A percentile compares a stretch with the other conserved stretches of the same genome.
Evolutionary conservation across 2,113 vertebrate species (phyloP).

Genomic region (Eurystomus gularis): DNA sequence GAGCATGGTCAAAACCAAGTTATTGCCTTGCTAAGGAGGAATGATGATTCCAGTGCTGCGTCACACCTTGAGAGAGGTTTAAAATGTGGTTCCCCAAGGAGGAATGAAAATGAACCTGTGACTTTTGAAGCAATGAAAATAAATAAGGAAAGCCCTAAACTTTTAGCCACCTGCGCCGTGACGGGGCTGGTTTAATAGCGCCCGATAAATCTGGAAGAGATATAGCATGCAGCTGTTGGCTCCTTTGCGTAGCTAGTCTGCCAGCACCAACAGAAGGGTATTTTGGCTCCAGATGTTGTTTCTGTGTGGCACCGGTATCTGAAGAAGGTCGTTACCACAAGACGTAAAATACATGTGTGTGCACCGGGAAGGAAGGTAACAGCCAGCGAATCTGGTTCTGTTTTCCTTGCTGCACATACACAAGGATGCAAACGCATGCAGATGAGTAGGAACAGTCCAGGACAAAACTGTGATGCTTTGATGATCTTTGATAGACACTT

Average conservation of each 20-base stretch:
- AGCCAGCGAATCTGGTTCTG: not conserved
- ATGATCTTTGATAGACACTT: not conserved
- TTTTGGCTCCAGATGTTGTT: not conserved
- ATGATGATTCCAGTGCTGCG: not conserved
- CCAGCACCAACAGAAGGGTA: not conserved
- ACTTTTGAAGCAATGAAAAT: not conserved
- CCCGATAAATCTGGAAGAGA: not conserved
- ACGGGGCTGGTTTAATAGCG: not conserved
- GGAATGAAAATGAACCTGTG: not conserved
- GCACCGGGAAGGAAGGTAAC: not conserved
- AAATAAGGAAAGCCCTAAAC: constrained; percentile 17
- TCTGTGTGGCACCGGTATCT: not conserved
- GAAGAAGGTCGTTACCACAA: not conserved
- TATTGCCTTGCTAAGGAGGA: not conserved
- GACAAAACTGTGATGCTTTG: not conserved
- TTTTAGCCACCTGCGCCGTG: not conserved
- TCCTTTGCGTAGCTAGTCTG: not conserved
- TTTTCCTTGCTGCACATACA: not conserved
- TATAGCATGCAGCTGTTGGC: not conserved
- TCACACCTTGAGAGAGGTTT: not conserved
- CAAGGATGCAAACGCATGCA: not conserved
- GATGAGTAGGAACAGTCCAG: not conserved
- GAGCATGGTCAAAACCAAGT: not conserved
- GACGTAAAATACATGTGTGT: not conserved
- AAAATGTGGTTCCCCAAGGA: not conserved